Base-by-base conservation (phyloP, 2,113 vertebrate species). In the Phalacrocorax carbo region DNA sequence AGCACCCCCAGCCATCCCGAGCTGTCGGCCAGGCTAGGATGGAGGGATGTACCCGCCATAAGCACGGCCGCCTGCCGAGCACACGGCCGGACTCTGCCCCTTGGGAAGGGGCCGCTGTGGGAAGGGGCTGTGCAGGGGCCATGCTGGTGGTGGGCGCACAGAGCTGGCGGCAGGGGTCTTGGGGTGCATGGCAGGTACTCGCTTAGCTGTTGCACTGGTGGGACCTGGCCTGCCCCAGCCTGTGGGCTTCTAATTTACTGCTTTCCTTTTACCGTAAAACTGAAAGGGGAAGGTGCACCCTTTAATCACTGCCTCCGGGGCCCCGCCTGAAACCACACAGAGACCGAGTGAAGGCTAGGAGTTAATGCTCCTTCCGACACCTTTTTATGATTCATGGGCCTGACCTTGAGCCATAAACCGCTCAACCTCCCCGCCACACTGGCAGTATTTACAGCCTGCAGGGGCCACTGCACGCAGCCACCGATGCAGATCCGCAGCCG, bases 391-490 rank as follows among this genome's bases (percentile, higher is more conserved):
- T 98, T 98, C 98, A 98, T 97, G 97, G 97, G 96, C 97, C 97
- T 98, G 98, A 98, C 98, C 98, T 97, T 98, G 97, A 97, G 97
- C 98, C 97, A 98, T 98, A 98, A 98, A 98, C 98, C 92, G 97
- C 91, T 98, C 98, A 98, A 97, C 97, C 96, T 94, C 95, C 95
- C 72, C 9, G 62, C 96, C 96, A 97, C 82, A 93, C 94, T 81
- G 85, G 94, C 97, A 98, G 97, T 97, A 98, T 98, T 98, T 98
- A 98, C 97, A 97, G 96, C 98, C 89, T 95, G 89, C 15, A 72
- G 91, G 97, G 98, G 96, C 97, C 97, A 97, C 96, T 77, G 85
- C 76, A 13, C 8, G 40, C 90, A 87, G 80, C 57, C 76, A 68
- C 29, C 3, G n/a, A 64, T 8, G 86, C 78, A 15, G 81, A 60